These are phyloP conservation scores for Athalia cordata DNA, from an alignment of 2,888 invertebrate species.

Conservation along the genomic window DNA sequence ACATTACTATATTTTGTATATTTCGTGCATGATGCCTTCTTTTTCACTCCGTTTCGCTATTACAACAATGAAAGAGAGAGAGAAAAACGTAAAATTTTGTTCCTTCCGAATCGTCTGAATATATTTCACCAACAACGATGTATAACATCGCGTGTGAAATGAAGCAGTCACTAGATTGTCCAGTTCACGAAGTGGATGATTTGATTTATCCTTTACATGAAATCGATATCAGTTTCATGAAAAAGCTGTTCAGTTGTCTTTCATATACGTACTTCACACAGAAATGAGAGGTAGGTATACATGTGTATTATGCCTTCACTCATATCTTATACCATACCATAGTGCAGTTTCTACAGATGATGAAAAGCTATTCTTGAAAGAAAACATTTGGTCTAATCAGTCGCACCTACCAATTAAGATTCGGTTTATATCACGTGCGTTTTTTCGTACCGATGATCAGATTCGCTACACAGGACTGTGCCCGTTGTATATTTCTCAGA, in stretches of 20 bases:
- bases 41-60: too few relatives aligned
- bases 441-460: background rate
- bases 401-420: background rate
- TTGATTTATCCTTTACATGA: conserved; percentile 19
- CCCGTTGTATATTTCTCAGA: conserved; percentile 6
- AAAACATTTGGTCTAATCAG: background rate
- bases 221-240: conserved; percentile 19
- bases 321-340: too few relatives aligned
- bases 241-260: conserved; percentile 21
- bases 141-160: conserved; percentile 21
- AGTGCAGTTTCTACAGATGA: too few relatives aligned
- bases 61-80: too few relatives aligned
- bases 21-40: too few relatives aligned
- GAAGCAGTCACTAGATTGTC: conserved; percentile 33
- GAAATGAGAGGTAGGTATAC: background rate
- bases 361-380: background rate
- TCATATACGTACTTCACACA: background rate
- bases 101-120: too few relatives aligned
- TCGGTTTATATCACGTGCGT: background rate
- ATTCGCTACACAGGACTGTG: background rate
- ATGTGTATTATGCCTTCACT: too few relatives aligned
- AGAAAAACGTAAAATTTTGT: too few relatives aligned
- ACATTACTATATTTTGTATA: too few relatives aligned
- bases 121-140: background rate
- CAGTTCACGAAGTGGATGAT: conserved; percentile 39